These are phyloP conservation scores for Polyploca ridens DNA, from an alignment of 2,888 invertebrate species.

Conservation along the genomic window DNA sequence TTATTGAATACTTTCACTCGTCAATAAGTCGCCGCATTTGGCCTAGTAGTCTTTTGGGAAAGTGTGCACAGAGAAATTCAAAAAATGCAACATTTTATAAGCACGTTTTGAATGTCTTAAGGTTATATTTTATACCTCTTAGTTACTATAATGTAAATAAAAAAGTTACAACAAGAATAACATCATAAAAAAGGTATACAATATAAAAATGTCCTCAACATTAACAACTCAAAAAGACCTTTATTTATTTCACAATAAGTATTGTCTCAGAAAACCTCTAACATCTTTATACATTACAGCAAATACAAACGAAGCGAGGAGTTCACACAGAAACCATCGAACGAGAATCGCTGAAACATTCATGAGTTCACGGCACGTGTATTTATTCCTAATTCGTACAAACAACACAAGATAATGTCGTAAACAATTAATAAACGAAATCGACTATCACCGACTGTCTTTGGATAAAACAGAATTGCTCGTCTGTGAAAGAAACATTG, in stretches of 20 bases:
- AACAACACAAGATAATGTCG: conserved; percentile 1
- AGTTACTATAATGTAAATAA: too few relatives aligned
- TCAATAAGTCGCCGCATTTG: neutral
- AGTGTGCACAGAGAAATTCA: too few relatives aligned
- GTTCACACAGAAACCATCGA: neutral
- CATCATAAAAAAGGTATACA: too few relatives aligned
- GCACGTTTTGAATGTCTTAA: too few relatives aligned
- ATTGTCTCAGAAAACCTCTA: neutral
- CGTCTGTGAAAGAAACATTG: conserved; percentile 26
- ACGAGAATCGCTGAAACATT: neutral
- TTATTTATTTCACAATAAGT: neutral
- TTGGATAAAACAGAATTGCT: conserved; percentile 17
- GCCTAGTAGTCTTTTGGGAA: too few relatives aligned
- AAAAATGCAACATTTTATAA: too few relatives aligned
- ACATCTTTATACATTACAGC: neutral
- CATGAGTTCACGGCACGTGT: neutral
- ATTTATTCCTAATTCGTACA: neutral
- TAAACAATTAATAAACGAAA: conserved; percentile 15
- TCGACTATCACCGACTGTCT: conserved; percentile 21
- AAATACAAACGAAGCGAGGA: neutral
- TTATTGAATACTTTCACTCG: neutral
- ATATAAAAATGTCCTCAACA: neutral
- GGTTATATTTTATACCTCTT: too few relatives aligned
- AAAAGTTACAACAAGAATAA: too few relatives aligned
- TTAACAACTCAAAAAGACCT: neutral